These are phyloP conservation scores for Luscinia luscinia DNA, from an alignment of 2,797 vertebrate genomes.

Conservation along the genomic window DNA sequence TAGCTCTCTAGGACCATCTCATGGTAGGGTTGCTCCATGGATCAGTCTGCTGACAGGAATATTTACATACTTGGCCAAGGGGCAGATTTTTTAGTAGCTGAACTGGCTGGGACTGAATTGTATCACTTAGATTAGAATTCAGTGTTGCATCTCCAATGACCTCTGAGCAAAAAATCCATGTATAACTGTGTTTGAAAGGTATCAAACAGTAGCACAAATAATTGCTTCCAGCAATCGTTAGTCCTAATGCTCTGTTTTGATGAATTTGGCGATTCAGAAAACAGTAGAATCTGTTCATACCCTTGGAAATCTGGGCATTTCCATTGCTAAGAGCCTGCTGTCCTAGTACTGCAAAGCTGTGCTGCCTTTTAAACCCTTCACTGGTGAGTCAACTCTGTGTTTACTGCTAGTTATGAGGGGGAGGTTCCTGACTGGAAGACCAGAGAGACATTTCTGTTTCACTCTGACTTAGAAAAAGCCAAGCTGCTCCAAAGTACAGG, in stretches of 20 bases:
- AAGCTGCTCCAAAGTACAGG: neutral
- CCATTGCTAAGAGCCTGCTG: neutral
- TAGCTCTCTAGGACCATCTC: neutral
- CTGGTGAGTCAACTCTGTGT: slow-evolving; percentile 36
- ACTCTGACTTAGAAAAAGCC: neutral
- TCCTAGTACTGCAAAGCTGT: neutral
- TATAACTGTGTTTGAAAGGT: neutral
- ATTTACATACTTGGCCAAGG: neutral
- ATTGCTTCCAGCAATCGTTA: neutral
- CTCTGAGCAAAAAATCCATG: neutral
- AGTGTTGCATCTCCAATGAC: neutral
- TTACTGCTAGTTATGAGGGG: slow-evolving; percentile 41
- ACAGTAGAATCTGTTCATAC: neutral
- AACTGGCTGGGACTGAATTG: neutral
- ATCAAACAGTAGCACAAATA: neutral
- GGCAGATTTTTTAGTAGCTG: neutral
- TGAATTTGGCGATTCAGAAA: neutral
- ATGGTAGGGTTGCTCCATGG: neutral
- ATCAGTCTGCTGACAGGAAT: neutral
- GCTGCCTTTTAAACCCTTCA: slow-evolving; percentile 27
- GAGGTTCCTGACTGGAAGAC: slow-evolving; percentile 37
- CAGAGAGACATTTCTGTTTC: slow-evolving; percentile 28
- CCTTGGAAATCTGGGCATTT: slow-evolving; percentile 19
- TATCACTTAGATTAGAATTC: neutral
- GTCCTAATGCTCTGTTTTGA: neutral